A percentile compares a stretch with the other conserved stretches of the same genome.
Evolutionary conservation across 2,113 vertebrate genomes (phyloP).

Genomic region (Bubalus kerabau): DNA sequence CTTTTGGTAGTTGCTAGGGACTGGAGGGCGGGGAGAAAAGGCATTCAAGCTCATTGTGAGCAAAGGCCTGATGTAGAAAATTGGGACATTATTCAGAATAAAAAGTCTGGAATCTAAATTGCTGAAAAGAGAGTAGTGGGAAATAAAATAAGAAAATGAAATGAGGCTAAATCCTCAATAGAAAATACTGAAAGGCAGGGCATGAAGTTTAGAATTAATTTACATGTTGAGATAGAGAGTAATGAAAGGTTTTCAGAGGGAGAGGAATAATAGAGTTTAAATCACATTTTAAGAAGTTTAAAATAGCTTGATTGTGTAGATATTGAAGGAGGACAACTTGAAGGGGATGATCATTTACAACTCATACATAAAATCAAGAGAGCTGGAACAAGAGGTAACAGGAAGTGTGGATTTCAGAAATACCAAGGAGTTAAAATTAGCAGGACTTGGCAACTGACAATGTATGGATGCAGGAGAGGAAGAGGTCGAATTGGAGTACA

Average conservation of each 20-base stretch:
- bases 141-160: neutral
- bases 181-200: neutral
- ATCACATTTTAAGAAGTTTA: neutral
- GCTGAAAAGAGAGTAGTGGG: neutral
- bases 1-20: neutral
- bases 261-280: neutral
- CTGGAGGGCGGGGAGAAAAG: neutral
- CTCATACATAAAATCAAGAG: neutral
- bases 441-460: neutral
- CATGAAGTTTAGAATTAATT: neutral
- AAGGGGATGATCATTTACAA: neutral
- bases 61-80: neutral
- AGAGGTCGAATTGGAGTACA: neutral
- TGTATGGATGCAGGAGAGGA: neutral
- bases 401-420: neutral
- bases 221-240: neutral
- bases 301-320: neutral
- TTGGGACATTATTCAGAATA: neutral
- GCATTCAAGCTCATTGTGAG: neutral
- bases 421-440: neutral
- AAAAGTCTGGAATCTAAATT: neutral
- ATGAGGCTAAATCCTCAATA: neutral
- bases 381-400: neutral
- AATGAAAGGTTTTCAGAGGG: neutral
- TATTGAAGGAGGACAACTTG: neutral